Evolutionary conservation across 1,140 invertebrate species (phyloP), one percentile per base, ranked within the genome.

Genomic region (Lutraria rhynchaena): DNA sequence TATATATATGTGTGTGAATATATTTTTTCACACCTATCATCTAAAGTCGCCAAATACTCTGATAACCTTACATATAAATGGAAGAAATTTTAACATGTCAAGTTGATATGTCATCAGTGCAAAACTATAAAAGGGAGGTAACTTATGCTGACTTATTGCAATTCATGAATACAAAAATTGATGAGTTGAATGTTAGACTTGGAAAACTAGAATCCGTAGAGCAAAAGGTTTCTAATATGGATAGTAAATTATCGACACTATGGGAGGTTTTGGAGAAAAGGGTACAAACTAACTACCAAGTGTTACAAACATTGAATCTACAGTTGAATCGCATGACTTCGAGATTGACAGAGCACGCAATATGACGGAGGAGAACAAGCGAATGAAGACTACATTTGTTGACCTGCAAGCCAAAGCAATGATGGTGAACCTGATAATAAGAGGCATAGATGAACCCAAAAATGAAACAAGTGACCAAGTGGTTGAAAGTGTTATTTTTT

Each of bases 131-230:
- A n/a, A 46, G 27, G 37, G 3, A 24, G 15, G 65, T 69, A 49
- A 49, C 65, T 11, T 46, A 69, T 51, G 37, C 11, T 4, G 37
- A 69, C 15, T 17, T 69, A 3, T 31, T 69, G 41, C 11, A 69
- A 9, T 51, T 69, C 27, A 69, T 69, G 2, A 49, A 35, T 69
- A 19, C 29, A 1, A 69, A 69, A 49, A 46, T 69, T 69, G 65
- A 69, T 19, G 41, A 69, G 49, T 46, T 69, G 37, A 69, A 46
- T 27, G 29, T 9, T 29, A 22, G 24, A 29, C 33, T 63, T 2
- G 60, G 22, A 11, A 63, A 63, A 44, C 41, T 69, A 1, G 24
- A 46, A 63, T 3, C 13, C 24, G 7, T 63, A 22, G 60, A 63
- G 41, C 7, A 37, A n/a, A 63, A 63, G 41, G 60, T 63, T n/a